Evolutionary conservation across 2,113 vertebrate species (phyloP).

Genomic region (Alces alces): DNA sequence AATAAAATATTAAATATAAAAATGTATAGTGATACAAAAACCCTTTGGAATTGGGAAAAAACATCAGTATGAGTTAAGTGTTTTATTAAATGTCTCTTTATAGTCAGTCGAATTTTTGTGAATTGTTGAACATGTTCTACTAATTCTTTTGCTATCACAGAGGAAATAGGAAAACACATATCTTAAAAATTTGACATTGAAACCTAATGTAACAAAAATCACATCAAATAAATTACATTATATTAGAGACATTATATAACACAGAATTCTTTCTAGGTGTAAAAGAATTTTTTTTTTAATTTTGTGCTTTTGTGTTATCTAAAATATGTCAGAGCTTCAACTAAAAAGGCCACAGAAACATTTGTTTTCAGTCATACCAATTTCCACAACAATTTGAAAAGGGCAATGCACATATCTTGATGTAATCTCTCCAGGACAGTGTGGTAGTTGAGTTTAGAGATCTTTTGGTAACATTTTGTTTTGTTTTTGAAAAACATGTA

Average conservation of each 20-base stretch:
- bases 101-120: not conserved
- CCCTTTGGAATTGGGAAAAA: not conserved
- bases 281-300: not conserved
- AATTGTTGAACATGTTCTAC: not conserved
- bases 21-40: not conserved
- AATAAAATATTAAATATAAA: not conserved
- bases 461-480: constrained; percentile 42
- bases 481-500: constrained; percentile 35
- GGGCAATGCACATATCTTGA: constrained; percentile 15
- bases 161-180: not conserved
- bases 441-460: constrained; percentile 19
- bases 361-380: constrained; percentile 28
- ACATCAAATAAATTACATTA: not conserved
- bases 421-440: not conserved
- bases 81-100: not conserved
- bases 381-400: constrained; percentile 46
- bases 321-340: not conserved
- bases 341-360: constrained; percentile 12
- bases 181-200: not conserved
- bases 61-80: not conserved
- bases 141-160: not conserved
- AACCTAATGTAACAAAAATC: not conserved
- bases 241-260: not conserved
- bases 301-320: not conserved
- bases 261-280: not conserved